Percentiles rank a stretch among this genome's conserved stretches.
phyloP scores from a whole-genome alignment of 2,888 invertebrate genomes.

The Blastobasis lacticolella region DNA sequence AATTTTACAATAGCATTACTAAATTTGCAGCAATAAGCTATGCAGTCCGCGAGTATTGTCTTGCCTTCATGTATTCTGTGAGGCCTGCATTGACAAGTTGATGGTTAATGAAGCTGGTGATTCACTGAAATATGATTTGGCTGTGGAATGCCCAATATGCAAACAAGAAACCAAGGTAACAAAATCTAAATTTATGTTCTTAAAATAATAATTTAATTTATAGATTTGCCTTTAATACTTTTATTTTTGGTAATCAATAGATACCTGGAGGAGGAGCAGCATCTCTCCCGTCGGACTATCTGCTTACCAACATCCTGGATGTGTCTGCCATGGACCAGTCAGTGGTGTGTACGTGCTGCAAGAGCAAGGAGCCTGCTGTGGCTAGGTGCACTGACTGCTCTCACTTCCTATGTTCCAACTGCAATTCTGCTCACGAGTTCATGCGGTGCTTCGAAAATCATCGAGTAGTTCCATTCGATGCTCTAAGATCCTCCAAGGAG shows the following conservation, averaged over 20 bases:
- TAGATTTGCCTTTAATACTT: constrained; percentile 8
- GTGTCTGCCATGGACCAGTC: constrained; percentile 84
- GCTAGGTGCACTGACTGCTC: constrained; percentile 96
- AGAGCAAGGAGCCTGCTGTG: constrained; percentile 94
- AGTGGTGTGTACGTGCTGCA: constrained; percentile 93
- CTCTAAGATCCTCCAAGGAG: constrained; percentile 84
- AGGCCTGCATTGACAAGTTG: constrained; percentile 89
- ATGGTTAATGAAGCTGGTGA: constrained; percentile 82
- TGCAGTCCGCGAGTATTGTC: constrained; percentile 90
- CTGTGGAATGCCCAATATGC: constrained; percentile 86
- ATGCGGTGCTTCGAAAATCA: constrained; percentile 98
- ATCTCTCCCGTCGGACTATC: constrained; percentile 89
- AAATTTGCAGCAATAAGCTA: constrained; percentile 77
- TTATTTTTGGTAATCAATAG: constrained; percentile 39
- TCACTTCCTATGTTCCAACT: constrained; percentile 93
- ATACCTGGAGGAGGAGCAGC: constrained; percentile 84
- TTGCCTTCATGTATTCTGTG: constrained; percentile 97
- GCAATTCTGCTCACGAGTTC: constrained; percentile 95
- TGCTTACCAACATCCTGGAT: constrained; percentile 88
- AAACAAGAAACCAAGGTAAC: constrained; percentile 85
- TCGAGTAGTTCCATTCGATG: constrained; percentile 91
- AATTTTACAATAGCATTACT: constrained; percentile 3
- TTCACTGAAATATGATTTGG: constrained; percentile 76
- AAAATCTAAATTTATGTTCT: not conserved
- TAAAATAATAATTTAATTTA: not conserved